These are phyloP conservation scores for Drosophila kurseongensis DNA, from an alignment of 1,140 invertebrate species.

Conservation along the genomic window DNA sequence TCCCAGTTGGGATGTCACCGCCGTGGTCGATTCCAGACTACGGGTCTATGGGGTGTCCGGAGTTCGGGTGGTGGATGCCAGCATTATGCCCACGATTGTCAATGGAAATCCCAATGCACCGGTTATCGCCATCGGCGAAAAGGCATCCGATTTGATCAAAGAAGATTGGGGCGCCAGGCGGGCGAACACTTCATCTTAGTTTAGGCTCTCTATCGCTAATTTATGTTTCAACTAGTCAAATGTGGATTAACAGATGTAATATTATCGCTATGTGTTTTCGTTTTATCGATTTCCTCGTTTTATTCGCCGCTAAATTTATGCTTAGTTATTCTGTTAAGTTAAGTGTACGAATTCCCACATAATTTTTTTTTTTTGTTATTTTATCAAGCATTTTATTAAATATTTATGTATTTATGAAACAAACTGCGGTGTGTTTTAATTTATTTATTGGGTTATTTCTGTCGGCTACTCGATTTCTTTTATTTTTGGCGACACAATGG, in stretches of 20 bases:
- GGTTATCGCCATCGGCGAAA: conserved; percentile 90
- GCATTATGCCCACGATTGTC: conserved; percentile 92
- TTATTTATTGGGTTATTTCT: background rate
- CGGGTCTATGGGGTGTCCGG: conserved; percentile 90
- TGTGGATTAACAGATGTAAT: conserved; percentile 55
- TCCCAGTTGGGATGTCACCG: conserved; percentile 88
- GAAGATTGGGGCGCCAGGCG: conserved; percentile 87
- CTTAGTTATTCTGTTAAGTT: conserved; percentile 19
- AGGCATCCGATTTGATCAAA: conserved; percentile 92
- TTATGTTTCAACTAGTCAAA: conserved; percentile 75
- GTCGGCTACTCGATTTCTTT: background rate
- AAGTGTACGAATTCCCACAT: conserved; percentile 9
- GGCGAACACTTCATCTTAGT: conserved; percentile 2
- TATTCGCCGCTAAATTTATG: conserved; percentile 30
- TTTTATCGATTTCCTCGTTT: conserved; percentile 15
- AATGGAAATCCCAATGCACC: conserved; percentile 93
- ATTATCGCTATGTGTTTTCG: conserved; percentile 16
- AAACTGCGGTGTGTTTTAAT: conserved; percentile 20
- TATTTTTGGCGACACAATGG: too few species aligned
- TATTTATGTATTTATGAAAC: conserved; percentile 68
- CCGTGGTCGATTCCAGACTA: conserved; percentile 92
- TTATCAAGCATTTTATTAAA: conserved; percentile 48
- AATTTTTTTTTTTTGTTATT: conserved; percentile 48
- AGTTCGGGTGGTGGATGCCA: conserved; percentile 90
- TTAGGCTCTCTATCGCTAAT: conserved; percentile 24